These are phyloP conservation scores for Catharus bicknelli DNA, from an alignment of 2,113 vertebrate species.

Conservation along the genomic window DNA sequence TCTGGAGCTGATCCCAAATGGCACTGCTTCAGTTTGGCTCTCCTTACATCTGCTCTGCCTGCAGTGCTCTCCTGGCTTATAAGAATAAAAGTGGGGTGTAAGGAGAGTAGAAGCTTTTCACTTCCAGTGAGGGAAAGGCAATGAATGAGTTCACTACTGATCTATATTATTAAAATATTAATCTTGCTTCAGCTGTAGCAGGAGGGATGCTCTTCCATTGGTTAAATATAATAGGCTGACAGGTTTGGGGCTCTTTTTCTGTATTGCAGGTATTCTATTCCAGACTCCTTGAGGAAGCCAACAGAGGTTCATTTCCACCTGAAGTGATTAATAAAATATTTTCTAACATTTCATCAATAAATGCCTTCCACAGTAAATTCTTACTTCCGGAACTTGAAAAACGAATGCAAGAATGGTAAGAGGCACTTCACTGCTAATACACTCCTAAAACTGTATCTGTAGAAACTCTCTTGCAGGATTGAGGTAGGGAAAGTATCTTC, in stretches of 20 bases:
- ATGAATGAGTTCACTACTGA: not conserved
- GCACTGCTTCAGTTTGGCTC: not conserved
- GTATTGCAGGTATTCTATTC: conserved; percentile 86
- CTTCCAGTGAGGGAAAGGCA: not conserved
- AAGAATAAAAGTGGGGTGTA: not conserved
- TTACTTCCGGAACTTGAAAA: conserved; percentile 94
- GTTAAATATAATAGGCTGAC: not conserved
- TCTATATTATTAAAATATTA: not conserved
- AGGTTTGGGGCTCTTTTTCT: conserved; percentile 9
- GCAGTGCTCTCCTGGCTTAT: not conserved
- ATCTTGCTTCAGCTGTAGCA: not conserved
- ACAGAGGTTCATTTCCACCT: conserved; percentile 89
- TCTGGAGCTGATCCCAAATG: not conserved
- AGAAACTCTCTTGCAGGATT: not conserved
- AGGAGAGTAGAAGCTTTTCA: not conserved
- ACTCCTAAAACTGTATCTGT: not conserved
- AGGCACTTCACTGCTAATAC: not conserved
- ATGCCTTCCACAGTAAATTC: conserved; percentile 94
- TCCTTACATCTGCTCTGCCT: not conserved
- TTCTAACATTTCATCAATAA: conserved; percentile 95
- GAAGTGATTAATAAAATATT: conserved; percentile 97
- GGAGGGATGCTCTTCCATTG: not conserved
- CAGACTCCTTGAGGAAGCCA: conserved; percentile 91
- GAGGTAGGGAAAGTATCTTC: not conserved
- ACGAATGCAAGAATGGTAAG: conserved; percentile 98